Evolutionary conservation across 2,888 invertebrate genomes (phyloP).

Genomic region (Apodemia duryi): DNA sequence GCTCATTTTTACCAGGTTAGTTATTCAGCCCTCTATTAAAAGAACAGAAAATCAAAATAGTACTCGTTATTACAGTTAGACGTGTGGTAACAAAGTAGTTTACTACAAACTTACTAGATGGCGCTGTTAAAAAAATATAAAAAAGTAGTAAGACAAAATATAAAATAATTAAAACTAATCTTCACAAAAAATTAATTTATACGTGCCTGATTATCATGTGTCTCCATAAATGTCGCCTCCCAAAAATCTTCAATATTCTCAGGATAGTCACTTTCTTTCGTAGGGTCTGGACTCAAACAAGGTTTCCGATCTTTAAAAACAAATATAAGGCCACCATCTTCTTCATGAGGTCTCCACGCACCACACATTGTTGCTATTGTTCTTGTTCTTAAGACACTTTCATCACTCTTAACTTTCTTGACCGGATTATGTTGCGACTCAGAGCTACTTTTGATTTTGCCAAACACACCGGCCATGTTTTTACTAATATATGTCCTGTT

Average conservation of each 20-base stretch:
- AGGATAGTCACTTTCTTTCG: slow-evolving; percentile 58
- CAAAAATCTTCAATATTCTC: slow-evolving; percentile 74
- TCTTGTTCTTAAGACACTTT: slow-evolving; percentile 46
- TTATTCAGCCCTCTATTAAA: slow-evolving; percentile 15
- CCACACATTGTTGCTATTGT: slow-evolving; percentile 75
- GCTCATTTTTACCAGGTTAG: no score
- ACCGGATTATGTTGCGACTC: slow-evolving; percentile 43
- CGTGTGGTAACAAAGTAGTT: neutral
- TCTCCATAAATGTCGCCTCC: slow-evolving; percentile 49
- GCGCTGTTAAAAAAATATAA: slow-evolving; percentile 20
- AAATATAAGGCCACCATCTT: slow-evolving; percentile 65
- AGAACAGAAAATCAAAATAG: neutral
- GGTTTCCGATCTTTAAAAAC: slow-evolving; percentile 57
- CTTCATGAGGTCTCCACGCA: slow-evolving; percentile 70
- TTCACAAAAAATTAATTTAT: neutral
- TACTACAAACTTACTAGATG: slow-evolving; percentile 25
- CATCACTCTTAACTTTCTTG: slow-evolving; percentile 45
- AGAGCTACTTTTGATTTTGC: slow-evolving; percentile 44
- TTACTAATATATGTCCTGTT: slow-evolving; percentile 4
- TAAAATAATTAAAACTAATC: neutral
- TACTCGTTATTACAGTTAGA: neutral
- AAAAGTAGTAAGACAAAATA: neutral
- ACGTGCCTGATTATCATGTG: slow-evolving; percentile 54
- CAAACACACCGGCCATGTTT: slow-evolving; percentile 44
- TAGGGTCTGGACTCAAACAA: slow-evolving; percentile 67